phyloP scores from a whole-genome alignment of 37 sponge, comb jelly and placozoan species.

The Chondrosia reniformis region DNA sequence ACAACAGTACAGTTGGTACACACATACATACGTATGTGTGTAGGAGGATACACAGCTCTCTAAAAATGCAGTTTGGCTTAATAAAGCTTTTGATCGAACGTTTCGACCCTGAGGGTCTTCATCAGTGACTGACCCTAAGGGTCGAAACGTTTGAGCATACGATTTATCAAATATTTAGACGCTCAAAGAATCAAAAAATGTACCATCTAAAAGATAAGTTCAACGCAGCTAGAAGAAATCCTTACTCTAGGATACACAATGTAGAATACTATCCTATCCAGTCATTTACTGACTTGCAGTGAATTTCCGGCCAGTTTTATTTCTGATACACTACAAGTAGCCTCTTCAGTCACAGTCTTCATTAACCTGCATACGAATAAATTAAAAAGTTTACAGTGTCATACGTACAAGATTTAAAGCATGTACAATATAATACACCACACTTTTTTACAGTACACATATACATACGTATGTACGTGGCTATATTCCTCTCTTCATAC shows the following conservation, averaged over 20 bases:
- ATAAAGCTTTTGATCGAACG: too few species aligned
- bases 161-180: too few species aligned
- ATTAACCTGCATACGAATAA: not conserved
- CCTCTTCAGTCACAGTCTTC: not conserved
- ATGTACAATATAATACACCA: not conserved
- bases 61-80: too few species aligned
- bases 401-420: not conserved
- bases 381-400: not conserved
- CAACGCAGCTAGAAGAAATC: too few species aligned
- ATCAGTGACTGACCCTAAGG: too few species aligned
- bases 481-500: not conserved
- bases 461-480: not conserved
- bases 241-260: too few species aligned
- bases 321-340: not conserved
- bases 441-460: not conserved
- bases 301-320: not conserved
- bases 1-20: not conserved
- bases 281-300: not conserved
- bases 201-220: too few species aligned
- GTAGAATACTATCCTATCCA: not conserved
- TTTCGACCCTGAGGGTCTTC: too few species aligned
- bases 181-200: too few species aligned
- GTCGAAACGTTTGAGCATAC: too few species aligned
- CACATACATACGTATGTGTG: not conserved
- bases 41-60: not conserved